phyloP scores from a whole-genome alignment of 2,797 vertebrate species.

The Bradypodion pumilum region DNA sequence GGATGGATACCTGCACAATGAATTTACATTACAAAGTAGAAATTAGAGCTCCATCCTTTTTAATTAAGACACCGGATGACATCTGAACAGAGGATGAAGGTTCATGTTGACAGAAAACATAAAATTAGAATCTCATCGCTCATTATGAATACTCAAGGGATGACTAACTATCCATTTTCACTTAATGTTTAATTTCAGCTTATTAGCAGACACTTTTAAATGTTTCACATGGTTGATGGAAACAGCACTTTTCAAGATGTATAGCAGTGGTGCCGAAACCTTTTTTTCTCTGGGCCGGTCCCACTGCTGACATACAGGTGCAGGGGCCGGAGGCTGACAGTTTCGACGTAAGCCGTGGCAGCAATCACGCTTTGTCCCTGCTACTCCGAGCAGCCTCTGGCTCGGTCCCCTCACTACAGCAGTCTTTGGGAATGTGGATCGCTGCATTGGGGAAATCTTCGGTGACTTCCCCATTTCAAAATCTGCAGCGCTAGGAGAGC shows the following conservation, averaged over 20 bases:
- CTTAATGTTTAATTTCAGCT: constrained; percentile 8
- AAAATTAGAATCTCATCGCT: not conserved
- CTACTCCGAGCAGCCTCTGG: no score
- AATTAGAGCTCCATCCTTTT: constrained; percentile 7
- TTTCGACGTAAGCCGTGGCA: no score
- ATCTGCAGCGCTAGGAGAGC: no score
- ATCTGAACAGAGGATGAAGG: constrained; percentile 33
- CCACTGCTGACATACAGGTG: no score
- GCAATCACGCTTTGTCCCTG: no score
- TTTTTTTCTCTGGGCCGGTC: no score
- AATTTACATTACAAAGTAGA: constrained; percentile 18
- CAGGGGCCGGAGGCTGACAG: no score
- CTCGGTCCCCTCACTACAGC: no score
- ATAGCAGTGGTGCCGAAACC: no score
- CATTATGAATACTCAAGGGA: constrained; percentile 6
- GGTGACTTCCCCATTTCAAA: no score
- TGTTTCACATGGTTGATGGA: not conserved
- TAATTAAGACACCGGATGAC: constrained; percentile 30
- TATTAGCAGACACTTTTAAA: not conserved
- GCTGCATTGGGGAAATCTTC: no score
- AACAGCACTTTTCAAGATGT: not conserved
- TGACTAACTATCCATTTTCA: constrained; percentile 19
- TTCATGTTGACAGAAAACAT: constrained; percentile 38
- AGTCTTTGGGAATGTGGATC: no score
- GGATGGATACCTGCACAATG: not conserved